phyloP scores from a whole-genome alignment of 2,113 vertebrate genomes.

The Barnardius zonarius region DNA sequence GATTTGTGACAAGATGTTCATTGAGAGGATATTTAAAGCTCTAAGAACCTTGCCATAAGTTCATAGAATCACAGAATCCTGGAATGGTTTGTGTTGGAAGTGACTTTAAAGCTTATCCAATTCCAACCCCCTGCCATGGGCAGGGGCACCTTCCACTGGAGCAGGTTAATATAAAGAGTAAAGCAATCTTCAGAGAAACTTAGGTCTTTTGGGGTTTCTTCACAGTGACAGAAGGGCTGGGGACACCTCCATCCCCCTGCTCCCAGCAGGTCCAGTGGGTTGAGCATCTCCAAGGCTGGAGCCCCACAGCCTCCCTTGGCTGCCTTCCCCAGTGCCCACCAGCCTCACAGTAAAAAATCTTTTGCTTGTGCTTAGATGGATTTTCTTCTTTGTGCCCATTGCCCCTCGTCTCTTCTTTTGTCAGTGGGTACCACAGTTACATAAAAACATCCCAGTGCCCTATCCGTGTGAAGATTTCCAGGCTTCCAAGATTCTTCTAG shows the following conservation, averaged over 20 bases:
- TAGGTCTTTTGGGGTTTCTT: neutral
- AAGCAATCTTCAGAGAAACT: neutral
- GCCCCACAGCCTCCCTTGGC: neutral
- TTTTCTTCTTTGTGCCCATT: neutral
- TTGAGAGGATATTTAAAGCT: neutral
- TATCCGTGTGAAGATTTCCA: neutral
- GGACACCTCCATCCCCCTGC: neutral
- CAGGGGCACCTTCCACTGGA: neutral
- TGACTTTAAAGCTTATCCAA: neutral
- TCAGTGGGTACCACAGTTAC: neutral
- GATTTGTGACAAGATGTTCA: neutral
- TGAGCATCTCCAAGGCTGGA: neutral
- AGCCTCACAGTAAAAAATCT: neutral
- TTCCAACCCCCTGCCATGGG: neutral
- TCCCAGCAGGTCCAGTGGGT: accelerated
- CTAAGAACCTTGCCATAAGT: neutral
- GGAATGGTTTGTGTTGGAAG: neutral
- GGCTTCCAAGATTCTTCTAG: accelerated
- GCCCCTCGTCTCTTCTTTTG: neutral
- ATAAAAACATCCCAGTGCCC: accelerated
- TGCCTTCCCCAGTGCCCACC: no score
- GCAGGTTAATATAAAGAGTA: neutral
- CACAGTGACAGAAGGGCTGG: neutral
- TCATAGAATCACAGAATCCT: neutral
- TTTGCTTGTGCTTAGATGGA: neutral